Evolutionary conservation across 2,113 vertebrate species (phyloP).

Genomic region (Canis aureus): DNA sequence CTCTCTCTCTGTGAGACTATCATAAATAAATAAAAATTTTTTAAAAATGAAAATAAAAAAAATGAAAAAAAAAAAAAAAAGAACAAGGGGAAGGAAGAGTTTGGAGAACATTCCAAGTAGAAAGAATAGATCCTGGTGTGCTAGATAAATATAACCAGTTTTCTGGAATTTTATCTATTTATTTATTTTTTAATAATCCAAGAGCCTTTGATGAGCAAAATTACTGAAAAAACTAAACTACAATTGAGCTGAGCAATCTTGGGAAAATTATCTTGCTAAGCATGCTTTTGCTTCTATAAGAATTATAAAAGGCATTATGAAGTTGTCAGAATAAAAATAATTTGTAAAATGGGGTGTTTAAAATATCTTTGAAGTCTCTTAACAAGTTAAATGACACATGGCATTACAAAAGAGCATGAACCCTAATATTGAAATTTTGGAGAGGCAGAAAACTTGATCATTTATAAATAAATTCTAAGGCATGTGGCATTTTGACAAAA

Average conservation of each 20-base stretch:
- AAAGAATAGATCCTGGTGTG: not conserved
- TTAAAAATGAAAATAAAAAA: too few species aligned
- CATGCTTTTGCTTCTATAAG: not conserved
- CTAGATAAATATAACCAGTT: not conserved
- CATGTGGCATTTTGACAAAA: conserved; percentile 23
- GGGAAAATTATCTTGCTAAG: not conserved
- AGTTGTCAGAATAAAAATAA: not conserved
- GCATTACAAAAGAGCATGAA: not conserved
- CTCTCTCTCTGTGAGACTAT: too few species aligned
- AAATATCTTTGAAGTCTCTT: not conserved
- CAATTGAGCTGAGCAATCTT: not conserved
- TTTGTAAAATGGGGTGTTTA: not conserved
- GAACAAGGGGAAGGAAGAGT: not conserved
- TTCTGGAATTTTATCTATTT: not conserved
- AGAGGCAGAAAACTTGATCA: not conserved
- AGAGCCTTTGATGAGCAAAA: not conserved
- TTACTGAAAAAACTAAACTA: not conserved
- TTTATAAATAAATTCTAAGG: conserved; percentile 13
- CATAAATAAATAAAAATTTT: too few species aligned
- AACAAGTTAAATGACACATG: not conserved
- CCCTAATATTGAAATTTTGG: not conserved
- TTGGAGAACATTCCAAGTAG: not conserved
- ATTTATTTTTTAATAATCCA: not conserved
- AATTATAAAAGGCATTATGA: not conserved
- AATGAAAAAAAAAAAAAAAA: not conserved